Base-by-base conservation (phyloP, 2,113 vertebrate genomes). In the Leptobrachium leishanense region DNA sequence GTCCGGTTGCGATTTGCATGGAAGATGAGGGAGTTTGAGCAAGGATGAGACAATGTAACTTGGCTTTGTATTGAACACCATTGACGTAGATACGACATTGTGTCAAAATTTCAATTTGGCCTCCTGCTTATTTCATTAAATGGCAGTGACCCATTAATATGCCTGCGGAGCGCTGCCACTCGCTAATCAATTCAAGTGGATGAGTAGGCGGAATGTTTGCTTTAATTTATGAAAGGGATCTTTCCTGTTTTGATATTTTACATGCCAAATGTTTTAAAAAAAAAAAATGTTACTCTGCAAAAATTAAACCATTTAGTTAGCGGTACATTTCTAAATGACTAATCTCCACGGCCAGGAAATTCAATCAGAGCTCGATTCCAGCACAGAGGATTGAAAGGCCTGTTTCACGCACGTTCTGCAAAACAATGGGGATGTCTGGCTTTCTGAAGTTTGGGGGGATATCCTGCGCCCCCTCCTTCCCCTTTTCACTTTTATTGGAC, bases 251-350 rank as follows among this genome's bases (percentile, higher is more conserved):
- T 75, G 43, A 75, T 75, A 46, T 64, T 75, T 8, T 5, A 50
- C 1, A 50, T 50, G 46, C 46, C 8, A 50, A 50, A 50, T 50
- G 46, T 50, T 5, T 5, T 44, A 43, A 65, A 13, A 75, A 63
- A 57, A 46, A 43, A 43, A 40, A 59, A 59, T 20, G 31, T 43
- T 59, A 75, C 73, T 75, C 43, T 74, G 55, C 57, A 75, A 65
- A 59, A 75, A 75, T 75, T 75, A 75, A 75, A 63, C 55, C 64
- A 31, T 65, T 20, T 43, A 64, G 73, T 75, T 46, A 64, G 41
- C n/a, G 39, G 10, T 64, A 59, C 73, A 75, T 75, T 75, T 75
- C 57, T 59, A 75, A 75, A 75, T 75, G 43, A 43, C 59, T 64
- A 64, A 65, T 75, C 42, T 50, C 46, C 46, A 50, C 8, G 8